Base-by-base conservation (phyloP, 2,797 vertebrate genomes). In the Sebastes glaucus region DNA sequence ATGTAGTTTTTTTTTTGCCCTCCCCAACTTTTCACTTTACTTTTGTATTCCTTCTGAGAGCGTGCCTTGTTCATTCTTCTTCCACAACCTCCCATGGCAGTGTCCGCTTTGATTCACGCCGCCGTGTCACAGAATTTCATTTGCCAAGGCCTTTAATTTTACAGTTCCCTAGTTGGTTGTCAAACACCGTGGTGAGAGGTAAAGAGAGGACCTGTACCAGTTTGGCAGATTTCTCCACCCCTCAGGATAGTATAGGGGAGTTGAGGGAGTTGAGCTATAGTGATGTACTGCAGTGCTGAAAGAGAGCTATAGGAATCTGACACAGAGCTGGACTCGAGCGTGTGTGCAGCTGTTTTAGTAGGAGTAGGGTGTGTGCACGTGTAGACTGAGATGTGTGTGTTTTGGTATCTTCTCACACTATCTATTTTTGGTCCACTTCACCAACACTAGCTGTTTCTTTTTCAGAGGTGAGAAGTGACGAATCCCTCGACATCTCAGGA, bases 111-210 rank as follows among this genome's bases (percentile, higher is more conserved):
- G 90, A 94, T 93, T 94, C 92, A 93, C 87, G 27, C 84, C 8
- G 6, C 80, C 52, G 84, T 91, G 88, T 88, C 87, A 73, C 86
- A 18, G 86, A 86, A 90, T 92, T 92, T 93, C 86, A 92, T 94
- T 92, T 94, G 85, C 88, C 81, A 62, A 72, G 88, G 86, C 90
- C 90, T 93, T 91, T 93, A 89, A 87, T 93, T 93, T 92, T 81
- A 88, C 89, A 82, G 87, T 78, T 89, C 91, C 90, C 92, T 62
- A 1, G 87, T 78, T 78, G 82, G 90, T 69, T 90, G 92, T 94
- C 92, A 95, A 89, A 85, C 32, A 83, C 63, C 27, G 71, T 60
- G 83, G 87, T 56, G 80, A 90, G 89, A 86, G 78, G 87, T 84
- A 80, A 71, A 56, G 84, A 86, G 78, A 88, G 79, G 80, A 86